These are phyloP conservation scores for Euplagia quadripunctaria DNA, from an alignment of 2,888 invertebrate genomes.

Conservation along the genomic window DNA sequence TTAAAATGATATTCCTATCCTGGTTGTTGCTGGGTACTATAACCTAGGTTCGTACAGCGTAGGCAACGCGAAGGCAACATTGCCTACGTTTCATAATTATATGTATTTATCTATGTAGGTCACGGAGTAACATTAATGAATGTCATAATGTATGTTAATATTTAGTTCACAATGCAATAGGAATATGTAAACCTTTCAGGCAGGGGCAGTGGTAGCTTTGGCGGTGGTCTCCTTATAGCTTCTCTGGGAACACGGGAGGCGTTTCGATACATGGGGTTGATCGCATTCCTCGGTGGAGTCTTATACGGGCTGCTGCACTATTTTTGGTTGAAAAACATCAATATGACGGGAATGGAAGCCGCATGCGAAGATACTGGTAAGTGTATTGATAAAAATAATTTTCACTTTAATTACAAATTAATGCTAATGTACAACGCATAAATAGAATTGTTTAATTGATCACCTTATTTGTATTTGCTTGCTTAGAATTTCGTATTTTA, in stretches of 20 bases:
- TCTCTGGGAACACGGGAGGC: constrained; percentile 92
- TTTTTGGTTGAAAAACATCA: constrained; percentile 90
- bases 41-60: too few species aligned
- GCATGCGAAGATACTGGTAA: constrained; percentile 80
- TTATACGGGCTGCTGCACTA: constrained; percentile 91
- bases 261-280: constrained; percentile 92
- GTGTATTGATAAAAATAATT: background rate
- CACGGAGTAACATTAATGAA: background rate
- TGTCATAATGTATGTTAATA: too few species aligned
- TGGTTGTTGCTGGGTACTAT: too few species aligned
- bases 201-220: constrained; percentile 93
- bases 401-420: background rate
- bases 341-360: constrained; percentile 76
- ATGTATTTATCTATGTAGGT: background rate
- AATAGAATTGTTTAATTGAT: too few species aligned
- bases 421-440: background rate
- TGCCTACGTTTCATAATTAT: too few species aligned
- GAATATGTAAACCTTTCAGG: constrained; percentile 75
- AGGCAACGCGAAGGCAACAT: too few species aligned
- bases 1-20: too few species aligned
- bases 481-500: too few species aligned
- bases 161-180: background rate
- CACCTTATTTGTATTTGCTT: too few species aligned
- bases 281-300: constrained; percentile 91
- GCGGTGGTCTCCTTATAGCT: constrained; percentile 92